A percentile compares a stretch with the other conserved stretches of the same genome.
Conservation (phyloP, 2,888 invertebrate species). For the Lottia scabra region DNA sequence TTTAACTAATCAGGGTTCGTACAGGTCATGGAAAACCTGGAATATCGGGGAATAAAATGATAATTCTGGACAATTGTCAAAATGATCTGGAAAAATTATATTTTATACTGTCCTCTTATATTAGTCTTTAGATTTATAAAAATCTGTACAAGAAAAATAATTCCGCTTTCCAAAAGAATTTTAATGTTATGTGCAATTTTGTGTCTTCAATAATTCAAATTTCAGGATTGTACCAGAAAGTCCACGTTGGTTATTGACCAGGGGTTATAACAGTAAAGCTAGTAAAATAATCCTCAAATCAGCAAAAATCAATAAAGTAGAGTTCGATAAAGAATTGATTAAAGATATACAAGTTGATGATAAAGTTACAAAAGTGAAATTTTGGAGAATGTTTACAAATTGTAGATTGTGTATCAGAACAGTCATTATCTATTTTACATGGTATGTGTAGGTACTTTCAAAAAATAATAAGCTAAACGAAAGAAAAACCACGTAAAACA, state of each 20-base stretch:
- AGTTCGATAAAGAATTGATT: not conserved
- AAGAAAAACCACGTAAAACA: too few relatives aligned
- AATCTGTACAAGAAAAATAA: too few relatives aligned
- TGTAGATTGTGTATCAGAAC: not conserved
- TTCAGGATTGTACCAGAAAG: not conserved
- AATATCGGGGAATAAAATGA: too few relatives aligned
- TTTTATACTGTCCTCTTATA: too few relatives aligned
- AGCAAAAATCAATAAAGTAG: not conserved
- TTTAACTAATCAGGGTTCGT: too few relatives aligned
- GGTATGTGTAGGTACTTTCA: not conserved
- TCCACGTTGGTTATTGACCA: not conserved
- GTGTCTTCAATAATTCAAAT: too few relatives aligned
- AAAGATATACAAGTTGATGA: not conserved
- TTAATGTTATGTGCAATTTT: too few relatives aligned
- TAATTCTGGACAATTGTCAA: too few relatives aligned
- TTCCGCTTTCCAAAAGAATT: too few relatives aligned
- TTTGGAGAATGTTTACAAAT: not conserved
- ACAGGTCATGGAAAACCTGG: too few relatives aligned
- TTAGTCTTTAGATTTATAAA: too few relatives aligned
- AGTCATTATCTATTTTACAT: not conserved
- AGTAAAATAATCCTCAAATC: not conserved
- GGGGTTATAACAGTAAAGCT: not conserved
- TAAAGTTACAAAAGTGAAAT: not conserved
- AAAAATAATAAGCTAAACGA: not conserved
- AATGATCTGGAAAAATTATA: too few relatives aligned